A percentile compares a stretch with the other conserved stretches of the same genome.
These are phyloP conservation scores for Zaprionus bogoriensis DNA, from an alignment of 2,888 invertebrate genomes.

Conservation along the genomic window DNA sequence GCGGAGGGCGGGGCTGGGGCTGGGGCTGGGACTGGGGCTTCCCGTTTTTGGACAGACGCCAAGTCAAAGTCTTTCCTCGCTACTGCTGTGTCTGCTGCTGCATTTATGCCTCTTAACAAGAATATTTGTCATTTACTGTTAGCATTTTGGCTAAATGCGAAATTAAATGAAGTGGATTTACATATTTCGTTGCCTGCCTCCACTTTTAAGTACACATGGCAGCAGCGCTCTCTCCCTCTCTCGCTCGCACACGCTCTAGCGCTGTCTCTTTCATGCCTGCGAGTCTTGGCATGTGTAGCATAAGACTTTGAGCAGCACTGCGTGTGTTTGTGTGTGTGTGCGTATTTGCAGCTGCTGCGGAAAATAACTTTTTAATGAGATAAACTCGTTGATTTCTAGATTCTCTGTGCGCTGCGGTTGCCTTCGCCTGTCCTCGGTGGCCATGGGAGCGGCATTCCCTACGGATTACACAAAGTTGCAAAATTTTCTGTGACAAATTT, in stretches of 20 bases:
- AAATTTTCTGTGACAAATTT: constrained; percentile 77
- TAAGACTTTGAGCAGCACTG: constrained; percentile 45
- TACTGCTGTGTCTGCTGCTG: constrained; percentile 24
- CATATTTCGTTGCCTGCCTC: constrained; percentile 69
- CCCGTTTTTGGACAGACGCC: constrained; percentile 56
- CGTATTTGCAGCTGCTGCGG: constrained; percentile 68
- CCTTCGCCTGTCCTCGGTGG: constrained; percentile 50
- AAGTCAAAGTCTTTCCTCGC: constrained; percentile 43
- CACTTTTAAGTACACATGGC: constrained; percentile 72
- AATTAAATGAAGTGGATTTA: constrained; percentile 79
- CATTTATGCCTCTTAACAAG: constrained; percentile 73
- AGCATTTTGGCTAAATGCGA: constrained; percentile 79
- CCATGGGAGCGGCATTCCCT: constrained; percentile 43
- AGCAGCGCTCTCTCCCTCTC: neutral
- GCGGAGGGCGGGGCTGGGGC: neutral
- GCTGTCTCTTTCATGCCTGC: too few relatives aligned
- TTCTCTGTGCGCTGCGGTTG: constrained; percentile 70
- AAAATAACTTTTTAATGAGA: constrained; percentile 82
- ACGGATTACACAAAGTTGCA: constrained; percentile 75
- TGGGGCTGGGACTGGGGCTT: neutral
- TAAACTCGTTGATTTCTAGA: constrained; percentile 79
- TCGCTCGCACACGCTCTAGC: neutral
- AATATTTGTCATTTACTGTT: constrained; percentile 79
- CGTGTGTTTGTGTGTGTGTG: constrained; percentile 38
- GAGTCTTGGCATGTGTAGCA: constrained; percentile 64